Percentiles rank a stretch among this genome's conserved stretches.
phyloP scores from a whole-genome alignment of 1,140 invertebrate genomes.

The Bombus superbus region DNA sequence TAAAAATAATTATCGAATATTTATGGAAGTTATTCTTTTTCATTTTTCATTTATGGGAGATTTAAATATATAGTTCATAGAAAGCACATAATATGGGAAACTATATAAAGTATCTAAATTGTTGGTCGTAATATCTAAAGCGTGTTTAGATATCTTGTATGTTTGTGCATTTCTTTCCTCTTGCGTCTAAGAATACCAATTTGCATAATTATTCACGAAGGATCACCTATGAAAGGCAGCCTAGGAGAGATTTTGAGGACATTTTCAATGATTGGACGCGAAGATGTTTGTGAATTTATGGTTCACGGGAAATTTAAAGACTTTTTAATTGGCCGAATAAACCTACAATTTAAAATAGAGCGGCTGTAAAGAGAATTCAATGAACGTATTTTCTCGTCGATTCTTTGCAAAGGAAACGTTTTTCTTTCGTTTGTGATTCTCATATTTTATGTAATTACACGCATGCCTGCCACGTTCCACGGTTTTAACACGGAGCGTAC shows the following conservation, averaged over 20 bases:
- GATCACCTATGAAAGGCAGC: no score
- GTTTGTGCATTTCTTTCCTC: no score
- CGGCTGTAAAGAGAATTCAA: neutral
- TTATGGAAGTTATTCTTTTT: neutral
- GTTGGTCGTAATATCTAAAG: no score
- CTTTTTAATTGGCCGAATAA: no score
- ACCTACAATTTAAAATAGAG: neutral
- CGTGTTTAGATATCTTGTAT: no score
- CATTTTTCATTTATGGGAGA: neutral
- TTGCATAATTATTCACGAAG: no score
- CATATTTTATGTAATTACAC: constrained; percentile 8
- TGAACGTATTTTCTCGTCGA: neutral
- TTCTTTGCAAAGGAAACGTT: constrained; percentile 6
- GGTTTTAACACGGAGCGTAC: neutral
- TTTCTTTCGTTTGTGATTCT: neutral
- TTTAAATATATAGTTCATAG: neutral
- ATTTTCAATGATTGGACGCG: no score
- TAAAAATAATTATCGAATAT: neutral
- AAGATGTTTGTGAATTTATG: no score
- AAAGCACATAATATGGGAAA: no score
- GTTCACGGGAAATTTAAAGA: neutral
- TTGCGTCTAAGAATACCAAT: no score
- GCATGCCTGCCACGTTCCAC: neutral
- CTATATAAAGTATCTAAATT: no score
- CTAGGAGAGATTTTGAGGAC: no score